Base-by-base conservation (phyloP, 2,888 invertebrate species). In the Idaea aversata region DNA sequence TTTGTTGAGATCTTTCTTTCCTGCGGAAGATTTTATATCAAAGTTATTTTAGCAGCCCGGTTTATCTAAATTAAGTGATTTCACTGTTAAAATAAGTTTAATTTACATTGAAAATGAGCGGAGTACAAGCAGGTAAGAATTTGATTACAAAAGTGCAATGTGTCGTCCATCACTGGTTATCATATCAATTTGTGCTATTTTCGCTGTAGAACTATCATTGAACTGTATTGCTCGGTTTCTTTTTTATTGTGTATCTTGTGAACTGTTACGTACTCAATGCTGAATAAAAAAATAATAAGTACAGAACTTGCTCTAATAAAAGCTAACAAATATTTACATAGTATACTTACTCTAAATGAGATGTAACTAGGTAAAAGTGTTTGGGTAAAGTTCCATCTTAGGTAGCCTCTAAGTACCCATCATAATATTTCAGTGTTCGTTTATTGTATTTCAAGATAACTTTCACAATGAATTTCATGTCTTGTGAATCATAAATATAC, bases 81-180 rank as follows among this genome's bases (percentile, higher is more conserved):
- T 47, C 13, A 10, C 47, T 47, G 36, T 7, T 47, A 7, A 47
- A 10, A 6, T 47, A 47, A 47, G 47, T 47, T 47, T 47, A 6
- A 47, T 47, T 47, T 47, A 6, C 47, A 10, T 0, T 13, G 47
- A 47, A 47, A 47, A 90, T 90, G 90, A 90, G 90, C 78, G 88
- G 87, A 71, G 84, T 90, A 72, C 90, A 87, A 80, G 86, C 90
- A 84, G 90, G 90, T 88, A 79, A 77, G 87, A 78, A 69, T 65
- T 34, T 34, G 57, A 58, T 34, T 63, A 13, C 13, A 47, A 47
- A 47, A 47, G 47, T 47, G 47, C 47, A 47, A 47, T 35, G 61
- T 36, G 65, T 69, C 61, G 34, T 63, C 64, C 68, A 7, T 47
- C 47, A 47, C 47, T 47, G 7, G 47, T 47, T 47, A 47, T 47